Conservation (phyloP, 2,797 vertebrate species). For the Liparis tanakae region DNA sequence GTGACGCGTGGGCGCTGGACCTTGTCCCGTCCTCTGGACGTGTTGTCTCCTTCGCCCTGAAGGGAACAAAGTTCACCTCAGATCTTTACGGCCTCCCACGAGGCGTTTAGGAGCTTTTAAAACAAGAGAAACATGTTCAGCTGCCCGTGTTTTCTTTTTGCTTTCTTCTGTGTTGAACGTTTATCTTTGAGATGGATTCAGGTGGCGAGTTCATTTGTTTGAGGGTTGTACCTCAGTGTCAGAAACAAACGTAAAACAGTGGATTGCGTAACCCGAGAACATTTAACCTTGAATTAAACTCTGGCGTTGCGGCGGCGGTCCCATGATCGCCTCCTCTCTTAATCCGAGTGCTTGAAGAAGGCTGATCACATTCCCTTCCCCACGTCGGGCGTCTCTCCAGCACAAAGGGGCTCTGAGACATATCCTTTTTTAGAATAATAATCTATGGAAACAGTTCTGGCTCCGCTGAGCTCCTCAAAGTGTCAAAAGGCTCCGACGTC, state of each 20-base stretch:
- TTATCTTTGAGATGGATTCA: background rate
- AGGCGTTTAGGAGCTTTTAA: background rate
- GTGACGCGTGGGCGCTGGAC: slow-evolving; percentile 81
- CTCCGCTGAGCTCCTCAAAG: background rate
- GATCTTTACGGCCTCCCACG: slow-evolving; percentile 1
- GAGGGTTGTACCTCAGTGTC: background rate
- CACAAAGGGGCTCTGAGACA: slow-evolving; percentile 17
- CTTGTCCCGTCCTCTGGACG: slow-evolving; percentile 67
- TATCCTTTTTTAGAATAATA: background rate
- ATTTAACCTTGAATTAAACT: background rate
- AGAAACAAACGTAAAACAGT: no score
- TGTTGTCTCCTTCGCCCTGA: slow-evolving; percentile 45
- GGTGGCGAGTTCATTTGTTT: slow-evolving; percentile 11
- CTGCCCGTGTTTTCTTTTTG: background rate
- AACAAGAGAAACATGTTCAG: background rate
- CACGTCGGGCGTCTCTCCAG: slow-evolving; percentile 8
- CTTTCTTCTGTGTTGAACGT: background rate
- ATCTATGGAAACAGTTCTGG: background rate
- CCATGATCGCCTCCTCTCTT: background rate
- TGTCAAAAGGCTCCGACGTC: background rate
- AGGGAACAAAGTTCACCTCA: slow-evolving; percentile 66
- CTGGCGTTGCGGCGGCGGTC: slow-evolving; percentile 6
- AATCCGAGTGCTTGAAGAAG: background rate
- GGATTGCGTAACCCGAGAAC: no score
- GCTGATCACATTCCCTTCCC: slow-evolving; percentile 15